Conservation (phyloP, 2,797 vertebrate species). For the Cheirogaleus major region DNA sequence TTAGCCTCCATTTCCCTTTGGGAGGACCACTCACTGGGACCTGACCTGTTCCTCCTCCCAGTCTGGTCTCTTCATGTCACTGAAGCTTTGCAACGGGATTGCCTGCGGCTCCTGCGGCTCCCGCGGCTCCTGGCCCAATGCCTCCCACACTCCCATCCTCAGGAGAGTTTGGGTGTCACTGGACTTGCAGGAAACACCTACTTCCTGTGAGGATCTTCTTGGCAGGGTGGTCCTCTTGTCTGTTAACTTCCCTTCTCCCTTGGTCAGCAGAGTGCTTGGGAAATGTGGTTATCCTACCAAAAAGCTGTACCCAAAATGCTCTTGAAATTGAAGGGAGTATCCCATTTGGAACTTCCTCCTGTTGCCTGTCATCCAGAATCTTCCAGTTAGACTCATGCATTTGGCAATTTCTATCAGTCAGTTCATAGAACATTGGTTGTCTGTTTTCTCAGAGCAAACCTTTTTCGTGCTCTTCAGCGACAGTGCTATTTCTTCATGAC, state of each 20-base stretch:
- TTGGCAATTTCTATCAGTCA: not conserved
- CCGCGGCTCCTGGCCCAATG: not conserved
- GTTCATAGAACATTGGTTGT: not conserved
- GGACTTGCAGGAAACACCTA: not conserved
- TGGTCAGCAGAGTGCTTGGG: not conserved
- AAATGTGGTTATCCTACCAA: not conserved
- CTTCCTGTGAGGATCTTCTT: not conserved
- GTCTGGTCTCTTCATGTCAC: not conserved
- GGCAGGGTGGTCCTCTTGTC: not conserved
- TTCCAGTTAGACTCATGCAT: not conserved
- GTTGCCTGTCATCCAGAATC: not conserved
- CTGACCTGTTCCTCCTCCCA: not conserved
- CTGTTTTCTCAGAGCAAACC: not conserved
- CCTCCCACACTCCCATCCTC: not conserved
- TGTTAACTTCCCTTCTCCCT: not conserved
- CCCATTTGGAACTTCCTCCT: not conserved
- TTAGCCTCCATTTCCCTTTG: not conserved
- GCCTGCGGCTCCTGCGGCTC: not conserved
- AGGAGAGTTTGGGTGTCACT: not conserved
- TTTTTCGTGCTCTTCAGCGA: not conserved
- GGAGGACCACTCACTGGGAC: not conserved
- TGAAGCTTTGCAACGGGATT: not conserved
- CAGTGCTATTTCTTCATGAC: not conserved
- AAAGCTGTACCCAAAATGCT: not conserved
- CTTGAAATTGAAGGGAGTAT: not conserved